Percentiles rank a stretch among this genome's conserved stretches.
phyloP scores from a whole-genome alignment of 2,888 invertebrate species.

The Congeria kusceri region DNA sequence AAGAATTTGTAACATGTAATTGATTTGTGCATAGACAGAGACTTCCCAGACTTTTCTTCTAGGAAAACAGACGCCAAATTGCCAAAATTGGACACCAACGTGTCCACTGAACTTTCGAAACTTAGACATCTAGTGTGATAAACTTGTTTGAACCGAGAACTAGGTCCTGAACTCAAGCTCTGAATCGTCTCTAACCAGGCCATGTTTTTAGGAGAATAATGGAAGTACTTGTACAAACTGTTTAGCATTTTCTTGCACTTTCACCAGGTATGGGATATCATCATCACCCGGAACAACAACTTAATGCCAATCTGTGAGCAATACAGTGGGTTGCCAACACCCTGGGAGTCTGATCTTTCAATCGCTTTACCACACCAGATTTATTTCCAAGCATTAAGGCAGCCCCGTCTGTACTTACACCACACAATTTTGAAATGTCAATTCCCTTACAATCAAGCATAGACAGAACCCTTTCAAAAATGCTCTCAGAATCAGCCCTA shows the following conservation, averaged over 20 bases:
- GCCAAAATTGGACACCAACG: too few species aligned
- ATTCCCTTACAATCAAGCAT: neutral
- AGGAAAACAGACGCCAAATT: too few species aligned
- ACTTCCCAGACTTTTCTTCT: too few species aligned
- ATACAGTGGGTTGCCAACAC: conserved; percentile 48
- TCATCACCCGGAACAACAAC: conserved; percentile 40
- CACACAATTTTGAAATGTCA: neutral
- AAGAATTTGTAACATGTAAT: too few species aligned
- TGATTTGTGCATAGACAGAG: too few species aligned
- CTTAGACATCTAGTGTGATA: too few species aligned
- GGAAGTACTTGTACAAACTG: neutral
- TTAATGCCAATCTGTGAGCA: conserved; percentile 27
- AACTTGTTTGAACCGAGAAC: too few species aligned
- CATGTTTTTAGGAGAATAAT: neutral
- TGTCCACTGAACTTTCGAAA: too few species aligned
- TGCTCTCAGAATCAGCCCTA: conserved; percentile 10
- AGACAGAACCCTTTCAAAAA: neutral
- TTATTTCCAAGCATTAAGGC: conserved; percentile 50
- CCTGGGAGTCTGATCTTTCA: conserved; percentile 31
- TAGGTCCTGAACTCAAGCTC: neutral
- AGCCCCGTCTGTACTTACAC: conserved; percentile 7
- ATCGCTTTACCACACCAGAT: conserved; percentile 50
- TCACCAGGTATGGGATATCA: conserved; percentile 36
- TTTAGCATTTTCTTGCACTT: neutral
- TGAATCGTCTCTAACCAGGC: conserved; percentile 3